phyloP scores from a whole-genome alignment of 92 coral and sea anemone genomes.

The Hydrozoanthus gracilis region DNA sequence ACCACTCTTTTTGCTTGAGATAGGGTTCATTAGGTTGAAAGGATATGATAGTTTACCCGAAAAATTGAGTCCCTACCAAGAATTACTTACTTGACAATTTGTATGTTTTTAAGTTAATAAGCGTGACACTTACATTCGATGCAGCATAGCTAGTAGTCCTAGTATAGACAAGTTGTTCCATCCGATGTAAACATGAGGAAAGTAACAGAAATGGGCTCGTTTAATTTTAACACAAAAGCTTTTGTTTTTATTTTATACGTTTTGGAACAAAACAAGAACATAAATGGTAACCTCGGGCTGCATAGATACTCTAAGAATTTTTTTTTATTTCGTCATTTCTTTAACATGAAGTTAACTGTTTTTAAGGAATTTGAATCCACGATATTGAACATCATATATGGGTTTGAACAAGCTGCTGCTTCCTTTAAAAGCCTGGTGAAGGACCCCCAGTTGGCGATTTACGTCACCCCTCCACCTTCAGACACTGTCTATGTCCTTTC shows the following conservation, averaged over 20 bases:
- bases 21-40: too few species aligned
- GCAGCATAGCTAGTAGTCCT: too few species aligned
- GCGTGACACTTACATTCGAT: neutral
- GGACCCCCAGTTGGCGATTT: constrained; percentile 76
- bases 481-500: constrained; percentile 92
- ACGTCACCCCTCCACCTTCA: constrained; percentile 83
- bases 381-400: constrained; percentile 68
- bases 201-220: too few species aligned
- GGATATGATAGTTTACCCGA: too few species aligned
- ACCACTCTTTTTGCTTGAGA: too few species aligned
- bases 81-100: neutral
- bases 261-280: too few species aligned
- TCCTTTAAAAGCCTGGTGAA: constrained; percentile 80
- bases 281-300: too few species aligned
- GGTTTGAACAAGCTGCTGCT: constrained; percentile 84
- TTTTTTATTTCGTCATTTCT: too few species aligned
- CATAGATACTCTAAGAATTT: too few species aligned
- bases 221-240: neutral
- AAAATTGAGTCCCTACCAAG: too few species aligned
- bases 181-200: too few species aligned
- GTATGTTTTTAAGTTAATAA: neutral
- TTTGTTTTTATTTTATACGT: neutral
- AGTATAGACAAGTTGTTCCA: too few species aligned
- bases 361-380: constrained; percentile 81
- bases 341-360: neutral